Percentiles rank a stretch among this genome's conserved stretches.
Conservation (phyloP, 2,797 vertebrate species). For the Antennarius maculatus region DNA sequence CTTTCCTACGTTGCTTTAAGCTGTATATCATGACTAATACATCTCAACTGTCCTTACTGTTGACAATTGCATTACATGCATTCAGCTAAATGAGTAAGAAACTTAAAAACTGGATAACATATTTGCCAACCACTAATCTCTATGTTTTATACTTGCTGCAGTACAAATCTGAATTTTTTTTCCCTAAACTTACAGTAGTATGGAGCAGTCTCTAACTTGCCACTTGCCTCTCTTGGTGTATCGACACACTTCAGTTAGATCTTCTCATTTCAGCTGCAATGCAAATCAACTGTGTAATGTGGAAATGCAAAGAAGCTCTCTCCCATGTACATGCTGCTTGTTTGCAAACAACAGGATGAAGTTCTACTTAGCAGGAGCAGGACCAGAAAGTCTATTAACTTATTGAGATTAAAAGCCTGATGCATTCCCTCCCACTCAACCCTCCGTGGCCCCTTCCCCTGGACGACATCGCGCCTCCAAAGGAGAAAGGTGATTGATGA, state of each 20-base stretch:
- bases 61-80: not conserved
- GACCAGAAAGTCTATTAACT: slow-evolving; percentile 80
- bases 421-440: slow-evolving; percentile 60
- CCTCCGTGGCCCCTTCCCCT: slow-evolving; percentile 45
- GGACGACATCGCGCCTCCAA: slow-evolving; percentile 75
- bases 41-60: no score
- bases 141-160: not conserved
- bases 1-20: no score
- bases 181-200: slow-evolving; percentile 29
- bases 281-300: slow-evolving; percentile 58
- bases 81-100: slow-evolving; percentile 3
- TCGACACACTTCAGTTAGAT: slow-evolving; percentile 56
- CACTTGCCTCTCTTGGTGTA: slow-evolving; percentile 46
- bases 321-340: slow-evolving; percentile 54
- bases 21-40: no score
- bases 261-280: slow-evolving; percentile 56
- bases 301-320: slow-evolving; percentile 54
- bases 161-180: slow-evolving; percentile 32
- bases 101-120: not conserved
- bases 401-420: slow-evolving; percentile 86
- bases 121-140: slow-evolving; percentile 13
- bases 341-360: slow-evolving; percentile 66
- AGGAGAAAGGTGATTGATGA: slow-evolving; percentile 85
- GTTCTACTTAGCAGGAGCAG: slow-evolving; percentile 62
- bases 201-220: slow-evolving; percentile 55